Percentiles rank a stretch among this genome's conserved stretches.
These are phyloP conservation scores for Lepus oiostolus DNA, from an alignment of 2,797 vertebrate species.

Conservation along the genomic window DNA sequence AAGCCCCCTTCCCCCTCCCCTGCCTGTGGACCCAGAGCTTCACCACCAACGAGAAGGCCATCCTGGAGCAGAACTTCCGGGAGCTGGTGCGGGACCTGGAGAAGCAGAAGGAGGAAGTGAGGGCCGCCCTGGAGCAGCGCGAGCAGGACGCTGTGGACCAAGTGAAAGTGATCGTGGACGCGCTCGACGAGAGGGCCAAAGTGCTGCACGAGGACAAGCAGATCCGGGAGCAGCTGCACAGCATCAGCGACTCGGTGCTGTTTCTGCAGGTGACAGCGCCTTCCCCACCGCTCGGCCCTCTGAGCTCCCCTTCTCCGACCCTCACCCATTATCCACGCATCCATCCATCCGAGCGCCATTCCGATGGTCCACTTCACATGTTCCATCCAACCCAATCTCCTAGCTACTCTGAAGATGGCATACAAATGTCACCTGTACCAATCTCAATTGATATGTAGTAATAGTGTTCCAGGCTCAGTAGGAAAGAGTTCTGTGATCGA, in stretches of 20 bases:
- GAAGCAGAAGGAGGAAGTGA: constrained; percentile 91
- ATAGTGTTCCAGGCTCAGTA: background rate
- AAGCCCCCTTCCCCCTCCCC: background rate
- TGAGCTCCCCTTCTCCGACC: fast-evolving
- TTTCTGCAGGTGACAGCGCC: constrained; percentile 88
- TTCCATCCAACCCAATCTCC: background rate
- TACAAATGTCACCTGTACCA: background rate
- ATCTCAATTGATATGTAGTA: background rate
- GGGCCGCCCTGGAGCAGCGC: constrained; percentile 89
- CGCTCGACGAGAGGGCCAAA: constrained; percentile 90
- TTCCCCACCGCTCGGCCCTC: fast-evolving
- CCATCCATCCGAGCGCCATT: background rate
- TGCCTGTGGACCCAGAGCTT: constrained; percentile 85
- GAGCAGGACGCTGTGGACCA: constrained; percentile 89
- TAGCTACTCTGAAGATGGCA: background rate
- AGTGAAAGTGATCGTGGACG: constrained; percentile 89
- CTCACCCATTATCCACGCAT: too few species aligned
- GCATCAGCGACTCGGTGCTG: constrained; percentile 90
- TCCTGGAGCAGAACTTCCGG: constrained; percentile 90
- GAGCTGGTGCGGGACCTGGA: constrained; percentile 90
- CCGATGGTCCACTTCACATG: background rate
- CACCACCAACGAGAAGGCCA: constrained; percentile 90
- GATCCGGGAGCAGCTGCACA: constrained; percentile 90
- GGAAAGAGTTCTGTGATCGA: constrained; percentile 13
- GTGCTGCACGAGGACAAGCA: constrained; percentile 90